Evolutionary conservation across 2,888 invertebrate species (phyloP), one percentile per base, ranked within the genome.

Genomic region (Dasypolia templi): DNA sequence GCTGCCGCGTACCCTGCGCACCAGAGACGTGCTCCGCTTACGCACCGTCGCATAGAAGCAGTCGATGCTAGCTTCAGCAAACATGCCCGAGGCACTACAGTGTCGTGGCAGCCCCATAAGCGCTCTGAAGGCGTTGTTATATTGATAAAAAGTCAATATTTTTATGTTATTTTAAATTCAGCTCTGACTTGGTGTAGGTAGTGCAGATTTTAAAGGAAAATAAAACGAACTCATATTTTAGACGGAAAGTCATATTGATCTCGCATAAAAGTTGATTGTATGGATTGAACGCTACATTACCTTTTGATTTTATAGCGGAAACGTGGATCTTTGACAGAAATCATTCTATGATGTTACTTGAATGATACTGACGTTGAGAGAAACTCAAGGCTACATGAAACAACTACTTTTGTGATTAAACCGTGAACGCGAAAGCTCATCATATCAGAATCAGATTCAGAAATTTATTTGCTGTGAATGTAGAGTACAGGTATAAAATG

Each of bases 211-310:
- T 32, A 19, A 7, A 29, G 26, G 12, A 32, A 65, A n/a, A n/a
- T n/a, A n/a, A 72, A 68, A 1, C 6, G 14, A 6, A 61, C 39
- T 63, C 17, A 53, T 46, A 55, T 68, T 59, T 56, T 39, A 29
- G 0, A 55, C 53, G 7, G 17, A 29, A 74, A 12, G 19, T n/a
- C 19, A 69, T 80, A 61, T n/a, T 39, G 32, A 32, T 53, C 5
- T 53, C 12, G 53, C 14, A 68, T 68, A 26, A 55, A 70, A 46
- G 14, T 39, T 14, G 35, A 65, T 61, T 72, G 14, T 35, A 62
- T 39, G 44, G n/a, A 29, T 26, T 65, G 29, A 46, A 44, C 35
- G 59, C n/a, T 59, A 56, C 39, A 39, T 58, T 39, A 46, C 7
- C 55, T 49, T 58, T 59, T 44, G 35, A 59, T 64, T 29, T 64